These are phyloP conservation scores for Sphaerophoria rueppellii DNA, from an alignment of 2,888 invertebrate genomes.

Conservation along the genomic window DNA sequence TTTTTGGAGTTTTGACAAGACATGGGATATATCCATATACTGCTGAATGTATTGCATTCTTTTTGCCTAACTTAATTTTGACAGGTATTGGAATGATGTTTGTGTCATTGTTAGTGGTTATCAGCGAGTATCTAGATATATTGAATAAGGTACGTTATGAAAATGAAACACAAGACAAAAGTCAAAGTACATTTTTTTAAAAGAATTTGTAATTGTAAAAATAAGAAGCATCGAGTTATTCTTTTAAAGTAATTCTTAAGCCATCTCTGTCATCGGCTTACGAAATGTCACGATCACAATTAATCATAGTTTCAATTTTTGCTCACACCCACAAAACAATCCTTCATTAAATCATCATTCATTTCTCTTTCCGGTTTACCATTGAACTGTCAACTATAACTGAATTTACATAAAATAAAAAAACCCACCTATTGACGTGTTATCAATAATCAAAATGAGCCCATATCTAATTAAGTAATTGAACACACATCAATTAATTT, in stretches of 20 bases:
- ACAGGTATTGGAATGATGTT: slow-evolving; percentile 52
- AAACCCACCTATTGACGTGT: neutral
- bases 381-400: too few relatives aligned
- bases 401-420: too few relatives aligned
- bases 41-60: slow-evolving; percentile 47
- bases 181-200: too few relatives aligned
- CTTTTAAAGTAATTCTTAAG: too few relatives aligned
- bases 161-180: too few relatives aligned
- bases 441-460: neutral
- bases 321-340: neutral
- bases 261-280: too few relatives aligned
- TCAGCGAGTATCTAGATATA: slow-evolving; percentile 17
- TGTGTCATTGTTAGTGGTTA: slow-evolving; percentile 34
- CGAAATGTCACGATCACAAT: too few relatives aligned
- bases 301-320: too few relatives aligned
- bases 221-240: too few relatives aligned
- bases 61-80: slow-evolving; percentile 43
- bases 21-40: slow-evolving; percentile 35
- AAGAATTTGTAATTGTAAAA: too few relatives aligned
- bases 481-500: too few relatives aligned
- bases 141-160: slow-evolving; percentile 47
- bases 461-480: neutral
- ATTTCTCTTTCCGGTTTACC: neutral
- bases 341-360: neutral
- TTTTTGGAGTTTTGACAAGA: slow-evolving; percentile 45